Evolutionary conservation across 2,888 invertebrate species (phyloP).

Genomic region (Alcis repandata): DNA sequence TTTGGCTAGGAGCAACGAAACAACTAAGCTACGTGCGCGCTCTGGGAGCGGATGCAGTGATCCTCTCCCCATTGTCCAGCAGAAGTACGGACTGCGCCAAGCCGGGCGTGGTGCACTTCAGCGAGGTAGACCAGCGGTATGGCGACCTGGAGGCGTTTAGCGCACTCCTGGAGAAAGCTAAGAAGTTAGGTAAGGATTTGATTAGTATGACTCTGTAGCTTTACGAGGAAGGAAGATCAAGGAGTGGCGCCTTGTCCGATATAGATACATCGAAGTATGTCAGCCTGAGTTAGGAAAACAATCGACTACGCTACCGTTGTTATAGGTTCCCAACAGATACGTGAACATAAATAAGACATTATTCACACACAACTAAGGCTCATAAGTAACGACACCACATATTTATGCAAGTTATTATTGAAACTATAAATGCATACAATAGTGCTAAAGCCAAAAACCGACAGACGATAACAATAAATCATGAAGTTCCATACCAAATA

Average conservation of each 20-base stretch:
- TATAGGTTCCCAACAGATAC: too few relatives aligned
- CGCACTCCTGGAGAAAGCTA: constrained; percentile 82
- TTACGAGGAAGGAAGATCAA: too few relatives aligned
- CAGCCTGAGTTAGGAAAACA: too few relatives aligned
- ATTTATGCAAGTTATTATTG: too few relatives aligned
- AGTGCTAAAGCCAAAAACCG: too few relatives aligned
- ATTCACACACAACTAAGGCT: too few relatives aligned
- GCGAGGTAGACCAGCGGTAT: constrained; percentile 89
- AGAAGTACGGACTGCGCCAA: constrained; percentile 88
- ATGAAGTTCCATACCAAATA: not conserved
- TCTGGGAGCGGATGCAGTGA: constrained; percentile 75
- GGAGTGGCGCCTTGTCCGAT: too few relatives aligned
- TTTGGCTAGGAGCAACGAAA: constrained; percentile 66
- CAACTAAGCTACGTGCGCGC: constrained; percentile 78
- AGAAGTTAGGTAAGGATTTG: constrained; percentile 62
- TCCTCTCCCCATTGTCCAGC: constrained; percentile 69
- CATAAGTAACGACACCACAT: too few relatives aligned
- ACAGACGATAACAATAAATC: not conserved
- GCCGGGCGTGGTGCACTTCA: constrained; percentile 92
- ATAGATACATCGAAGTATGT: too few relatives aligned
- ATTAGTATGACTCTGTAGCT: not conserved
- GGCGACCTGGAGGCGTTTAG: constrained; percentile 89
- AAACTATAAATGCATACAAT: too few relatives aligned
- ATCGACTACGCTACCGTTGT: too few relatives aligned
- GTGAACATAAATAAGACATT: too few relatives aligned